Evolutionary conservation across 92 coral and sea anemone species (phyloP).

Genomic region (Palythoa grandis): DNA sequence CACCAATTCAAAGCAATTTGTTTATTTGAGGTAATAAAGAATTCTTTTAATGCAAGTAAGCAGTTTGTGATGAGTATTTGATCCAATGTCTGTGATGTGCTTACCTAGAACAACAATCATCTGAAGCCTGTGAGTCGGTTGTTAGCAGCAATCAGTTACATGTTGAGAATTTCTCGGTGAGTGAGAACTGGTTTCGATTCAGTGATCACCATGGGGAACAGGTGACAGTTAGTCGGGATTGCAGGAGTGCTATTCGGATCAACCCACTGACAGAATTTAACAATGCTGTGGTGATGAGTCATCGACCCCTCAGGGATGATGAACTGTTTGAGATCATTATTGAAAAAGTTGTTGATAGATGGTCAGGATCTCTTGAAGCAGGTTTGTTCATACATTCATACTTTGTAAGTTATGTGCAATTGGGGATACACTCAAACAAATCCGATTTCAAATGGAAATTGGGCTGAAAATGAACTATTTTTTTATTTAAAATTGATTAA

Average conservation of each 20-base stretch:
- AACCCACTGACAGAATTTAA: conserved; percentile 95
- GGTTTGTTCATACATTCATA: conserved; percentile 47
- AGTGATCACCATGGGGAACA: conserved; percentile 87
- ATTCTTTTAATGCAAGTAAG: neutral
- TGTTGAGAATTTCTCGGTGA: conserved; percentile 42
- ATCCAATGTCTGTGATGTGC: neutral
- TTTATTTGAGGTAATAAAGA: neutral
- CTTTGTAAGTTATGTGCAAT: too few relatives aligned
- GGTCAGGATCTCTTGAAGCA: conserved; percentile 89
- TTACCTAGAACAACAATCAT: conserved; percentile 21
- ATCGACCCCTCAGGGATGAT: conserved; percentile 86
- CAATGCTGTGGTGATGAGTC: conserved; percentile 93
- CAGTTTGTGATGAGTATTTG: neutral
- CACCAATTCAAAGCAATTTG: neutral
- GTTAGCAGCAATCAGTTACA: conserved; percentile 15
- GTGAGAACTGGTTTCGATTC: conserved; percentile 82
- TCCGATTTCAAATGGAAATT: too few relatives aligned
- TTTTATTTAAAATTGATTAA: too few relatives aligned
- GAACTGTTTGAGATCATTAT: conserved; percentile 76
- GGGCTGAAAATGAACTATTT: too few relatives aligned
- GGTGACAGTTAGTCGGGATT: conserved; percentile 84
- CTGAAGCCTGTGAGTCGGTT: conserved; percentile 1
- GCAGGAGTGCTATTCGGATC: conserved; percentile 84
- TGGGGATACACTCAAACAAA: too few relatives aligned
- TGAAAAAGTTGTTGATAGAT: conserved; percentile 82